Conservation (phyloP, 2,797 vertebrate species). For the Artibeus jamaicensis region DNA sequence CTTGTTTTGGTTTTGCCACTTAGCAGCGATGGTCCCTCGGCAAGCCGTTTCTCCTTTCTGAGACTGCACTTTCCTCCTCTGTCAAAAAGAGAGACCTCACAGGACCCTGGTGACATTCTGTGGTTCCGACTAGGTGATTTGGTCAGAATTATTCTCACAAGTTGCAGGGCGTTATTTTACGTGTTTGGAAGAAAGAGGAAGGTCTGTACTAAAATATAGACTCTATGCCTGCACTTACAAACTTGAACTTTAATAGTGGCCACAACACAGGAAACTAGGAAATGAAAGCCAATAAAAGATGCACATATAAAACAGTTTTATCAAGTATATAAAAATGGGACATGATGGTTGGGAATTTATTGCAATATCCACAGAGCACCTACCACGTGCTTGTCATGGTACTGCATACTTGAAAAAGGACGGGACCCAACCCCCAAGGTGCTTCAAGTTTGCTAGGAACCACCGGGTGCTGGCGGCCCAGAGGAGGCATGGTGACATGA, state of each 20-base stretch:
- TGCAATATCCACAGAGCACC: not conserved
- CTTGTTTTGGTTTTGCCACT: not conserved
- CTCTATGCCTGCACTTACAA: not conserved
- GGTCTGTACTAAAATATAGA: not conserved
- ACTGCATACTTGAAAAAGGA: not conserved
- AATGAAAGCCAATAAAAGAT: slow-evolving; percentile 2
- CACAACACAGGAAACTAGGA: not conserved
- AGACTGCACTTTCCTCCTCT: not conserved
- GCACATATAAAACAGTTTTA: not conserved
- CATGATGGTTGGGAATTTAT: not conserved
- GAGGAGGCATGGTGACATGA: fast-evolving
- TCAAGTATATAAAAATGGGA: not conserved
- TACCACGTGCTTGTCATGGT: not conserved
- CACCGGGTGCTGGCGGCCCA: fast-evolving
- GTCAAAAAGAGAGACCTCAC: not conserved
- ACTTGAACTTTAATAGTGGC: not conserved
- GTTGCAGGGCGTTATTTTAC: not conserved
- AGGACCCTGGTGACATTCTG: not conserved
- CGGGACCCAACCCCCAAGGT: not conserved
- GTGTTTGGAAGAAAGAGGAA: not conserved
- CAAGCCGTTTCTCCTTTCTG: not conserved
- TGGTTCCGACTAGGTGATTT: not conserved
- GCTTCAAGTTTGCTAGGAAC: not conserved
- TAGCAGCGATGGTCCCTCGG: not conserved
- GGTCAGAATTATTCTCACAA: not conserved